Percentiles rank a stretch among this genome's conserved stretches.
phyloP scores from a whole-genome alignment of 2,797 vertebrate species.

The Platyrinchus mystaceus region DNA sequence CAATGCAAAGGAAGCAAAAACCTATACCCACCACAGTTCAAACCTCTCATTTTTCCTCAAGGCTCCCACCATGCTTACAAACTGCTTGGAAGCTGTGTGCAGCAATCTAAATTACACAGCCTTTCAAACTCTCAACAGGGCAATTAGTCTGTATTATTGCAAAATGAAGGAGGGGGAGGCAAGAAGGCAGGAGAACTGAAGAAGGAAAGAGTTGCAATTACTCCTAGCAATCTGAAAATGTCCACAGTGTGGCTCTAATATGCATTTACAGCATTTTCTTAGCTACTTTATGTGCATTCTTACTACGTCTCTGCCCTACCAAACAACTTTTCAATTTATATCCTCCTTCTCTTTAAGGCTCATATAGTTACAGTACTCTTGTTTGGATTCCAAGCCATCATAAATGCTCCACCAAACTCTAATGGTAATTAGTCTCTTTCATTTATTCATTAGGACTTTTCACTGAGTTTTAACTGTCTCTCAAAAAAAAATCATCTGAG shows the following conservation, averaged over 20 bases:
- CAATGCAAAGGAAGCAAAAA: background rate
- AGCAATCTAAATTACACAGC: background rate
- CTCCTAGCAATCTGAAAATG: background rate
- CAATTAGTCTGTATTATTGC: background rate
- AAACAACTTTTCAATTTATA: background rate
- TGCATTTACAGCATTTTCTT: background rate
- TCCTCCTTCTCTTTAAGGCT: background rate
- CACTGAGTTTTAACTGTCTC: background rate
- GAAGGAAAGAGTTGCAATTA: background rate
- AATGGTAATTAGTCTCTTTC: background rate
- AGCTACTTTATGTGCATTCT: background rate
- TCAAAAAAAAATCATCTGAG: background rate
- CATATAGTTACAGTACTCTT: background rate
- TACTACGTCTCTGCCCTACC: background rate
- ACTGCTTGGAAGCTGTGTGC: background rate
- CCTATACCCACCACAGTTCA: background rate
- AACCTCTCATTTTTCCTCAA: background rate
- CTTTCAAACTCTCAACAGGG: background rate
- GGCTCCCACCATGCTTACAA: background rate
- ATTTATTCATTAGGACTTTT: background rate
- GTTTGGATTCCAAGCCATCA: background rate
- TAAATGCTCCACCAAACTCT: background rate
- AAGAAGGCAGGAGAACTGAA: background rate
- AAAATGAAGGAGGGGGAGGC: background rate
- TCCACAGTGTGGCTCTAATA: background rate